A percentile compares a stretch with the other conserved stretches of the same genome.
These are phyloP conservation scores for Planiliza haematocheilus DNA, from an alignment of 2,113 vertebrate genomes.

Conservation along the genomic window DNA sequence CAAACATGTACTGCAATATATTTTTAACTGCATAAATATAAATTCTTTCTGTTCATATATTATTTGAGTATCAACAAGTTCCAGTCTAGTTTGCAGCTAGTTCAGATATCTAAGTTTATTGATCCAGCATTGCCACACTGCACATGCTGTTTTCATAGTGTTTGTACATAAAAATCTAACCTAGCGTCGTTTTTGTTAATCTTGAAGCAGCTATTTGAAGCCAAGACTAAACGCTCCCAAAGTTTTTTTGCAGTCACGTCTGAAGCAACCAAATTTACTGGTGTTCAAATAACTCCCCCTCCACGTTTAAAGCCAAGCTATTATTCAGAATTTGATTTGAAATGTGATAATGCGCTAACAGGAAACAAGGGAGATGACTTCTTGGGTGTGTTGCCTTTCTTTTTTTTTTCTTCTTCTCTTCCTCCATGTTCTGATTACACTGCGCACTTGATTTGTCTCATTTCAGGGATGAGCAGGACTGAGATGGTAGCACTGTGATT, in stretches of 20 bases:
- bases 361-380: conserved; percentile 62
- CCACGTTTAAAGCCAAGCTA: conserved; percentile 30
- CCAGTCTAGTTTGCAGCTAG: no score
- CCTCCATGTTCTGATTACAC: conserved; percentile 71
- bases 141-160: no score
- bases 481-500: conserved; percentile 63
- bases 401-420: background rate
- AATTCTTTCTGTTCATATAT: no score
- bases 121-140: no score
- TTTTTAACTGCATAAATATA: no score
- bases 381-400: conserved; percentile 52
- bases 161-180: background rate
- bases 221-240: background rate
- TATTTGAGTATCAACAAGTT: no score
- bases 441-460: conserved; percentile 78
- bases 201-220: background rate
- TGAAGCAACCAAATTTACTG: conserved; percentile 8
- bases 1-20: no score
- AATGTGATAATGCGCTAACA: conserved; percentile 58
- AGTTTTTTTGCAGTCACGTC: conserved; percentile 4
- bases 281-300: conserved; percentile 30
- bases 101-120: no score
- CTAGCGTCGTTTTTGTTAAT: background rate
- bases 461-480: conserved; percentile 78
- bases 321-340: conserved; percentile 51